Base-by-base conservation (phyloP, 1,140 invertebrate genomes). In the Eciton burchellii region DNA sequence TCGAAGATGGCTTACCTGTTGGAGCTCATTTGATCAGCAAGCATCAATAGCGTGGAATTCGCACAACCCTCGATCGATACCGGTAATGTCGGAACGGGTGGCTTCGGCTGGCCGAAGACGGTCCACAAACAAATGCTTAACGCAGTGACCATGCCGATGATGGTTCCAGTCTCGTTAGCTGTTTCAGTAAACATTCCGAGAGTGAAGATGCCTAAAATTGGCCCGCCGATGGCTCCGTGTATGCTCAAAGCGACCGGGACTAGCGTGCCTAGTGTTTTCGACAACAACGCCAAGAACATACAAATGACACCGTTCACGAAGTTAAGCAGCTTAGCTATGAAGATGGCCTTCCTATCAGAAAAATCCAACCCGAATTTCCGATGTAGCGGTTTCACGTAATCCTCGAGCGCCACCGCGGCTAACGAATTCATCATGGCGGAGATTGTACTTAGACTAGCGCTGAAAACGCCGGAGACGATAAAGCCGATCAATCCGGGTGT, bases 371-470 rank as follows among this genome's bases (percentile, higher is more conserved):
- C 88, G 8, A 88, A 41, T 35, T 49, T 76, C 0, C 29, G 35
- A 45, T 89, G 93, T 1, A 90, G 1, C 0, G 92, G 93, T 83
- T 96, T 96, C 1, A 97, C 92, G 89, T 97, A 98, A 93, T 98
- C 98, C 88, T 98, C 96, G 45, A 98, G 94, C 0, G 97, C 97
- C 5, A 98, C 96, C 0, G 97, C 97, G 3, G 98, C 96, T 12
- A 98, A 92, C 0, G 97, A 97, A 91, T 98, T 98, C 47, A 98
- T 94, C 74, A 97, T 95, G 0, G 98, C 97, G 0, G 97, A 98
- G 45, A 98, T 96, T 0, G 98, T 98, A 65, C 97, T 98, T 0
- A 99, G 94, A 0, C 97, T 97, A 0, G 97, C 98, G 68, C 95
- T 95, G 89, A 95, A 95, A 16, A 95, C 93, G 0, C 95, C 95